A percentile compares a stretch with the other conserved stretches of the same genome.
Conservation (phyloP, 2,888 invertebrate genomes). For the Furcula furcula region DNA sequence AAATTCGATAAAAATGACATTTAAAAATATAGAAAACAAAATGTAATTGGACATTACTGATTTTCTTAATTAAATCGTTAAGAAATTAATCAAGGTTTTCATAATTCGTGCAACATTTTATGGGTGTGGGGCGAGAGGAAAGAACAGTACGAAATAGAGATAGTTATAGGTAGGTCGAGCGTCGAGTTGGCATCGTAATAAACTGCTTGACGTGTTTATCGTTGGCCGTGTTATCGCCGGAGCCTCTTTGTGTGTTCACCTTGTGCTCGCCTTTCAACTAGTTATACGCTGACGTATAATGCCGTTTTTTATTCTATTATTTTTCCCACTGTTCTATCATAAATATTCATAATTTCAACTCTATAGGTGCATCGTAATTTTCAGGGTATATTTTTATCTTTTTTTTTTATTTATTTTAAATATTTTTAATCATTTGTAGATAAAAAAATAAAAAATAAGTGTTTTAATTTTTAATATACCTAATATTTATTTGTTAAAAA, state of each 20-base stretch:
- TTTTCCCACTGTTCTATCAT: constrained; percentile 8
- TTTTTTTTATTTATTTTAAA: too few relatives aligned
- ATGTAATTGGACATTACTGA: constrained; percentile 1
- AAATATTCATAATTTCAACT: too few relatives aligned
- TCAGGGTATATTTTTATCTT: too few relatives aligned
- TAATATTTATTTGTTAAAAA: too few relatives aligned
- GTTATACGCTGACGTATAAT: constrained; percentile 31
- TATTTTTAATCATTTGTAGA: too few relatives aligned
- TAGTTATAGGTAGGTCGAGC: constrained; percentile 77
- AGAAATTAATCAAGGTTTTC: not conserved
- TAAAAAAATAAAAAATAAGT: too few relatives aligned
- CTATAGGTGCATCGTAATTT: too few relatives aligned
- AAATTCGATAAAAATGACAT: constrained; percentile 8
- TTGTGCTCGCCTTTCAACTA: constrained; percentile 52
- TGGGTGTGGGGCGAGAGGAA: constrained; percentile 69
- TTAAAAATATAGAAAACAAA: constrained; percentile 3
- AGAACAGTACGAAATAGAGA: constrained; percentile 67
- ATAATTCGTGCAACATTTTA: constrained; percentile 55
- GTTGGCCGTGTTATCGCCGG: constrained; percentile 64
- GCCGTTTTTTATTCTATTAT: constrained; percentile 34
- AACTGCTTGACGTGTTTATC: constrained; percentile 67
- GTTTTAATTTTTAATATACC: too few relatives aligned
- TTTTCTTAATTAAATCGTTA: not conserved
- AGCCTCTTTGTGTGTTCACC: constrained; percentile 68
- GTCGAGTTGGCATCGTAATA: constrained; percentile 74